Evolutionary conservation across 2,797 vertebrate species (phyloP), one percentile per base, ranked within the genome.

Genomic region (Ambastaia sidthimunki): DNA sequence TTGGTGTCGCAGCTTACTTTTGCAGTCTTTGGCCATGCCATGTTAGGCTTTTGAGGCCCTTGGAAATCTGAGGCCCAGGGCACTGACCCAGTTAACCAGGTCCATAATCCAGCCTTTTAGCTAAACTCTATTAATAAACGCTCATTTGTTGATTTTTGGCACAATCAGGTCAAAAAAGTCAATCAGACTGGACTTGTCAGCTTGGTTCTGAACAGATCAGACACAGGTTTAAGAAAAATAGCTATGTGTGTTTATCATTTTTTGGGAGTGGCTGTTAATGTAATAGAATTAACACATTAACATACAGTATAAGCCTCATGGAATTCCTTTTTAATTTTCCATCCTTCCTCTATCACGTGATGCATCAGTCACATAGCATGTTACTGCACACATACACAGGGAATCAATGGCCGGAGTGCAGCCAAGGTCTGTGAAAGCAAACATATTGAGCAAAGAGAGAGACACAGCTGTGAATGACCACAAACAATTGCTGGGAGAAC

Each of bases 381-480:
- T 74, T 73, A 84, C 84, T 66, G 86, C 86, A 71, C 57, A 4
- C 16, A 23, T 85, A 71, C 55, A 60, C 74, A 80, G 70, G 3
- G 0, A 63, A 83, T 87, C 74, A 31, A 80, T 85, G 74, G 71
- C 7, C 55, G 2, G 71, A 80, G 73, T 85, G 71, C 83, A 82
- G 76, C 71, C 85, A 72, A 71, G 59, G 50, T 41, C 47, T 63
- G 44, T 31, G 31, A 16, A 69, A 18, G 37, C 71, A 74, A 65
- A 74, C 76, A 37, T 80, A 85, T 80, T 80, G 87, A 85, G 76
- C 77, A 62, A 65, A 52, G 44, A 48, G 12, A 77, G 25, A 59
- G 66, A 62, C 55, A 52, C 15, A 18, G 57, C 76, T 78, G 16
- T 28, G 48, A 9, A 67, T 59, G 71, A 57, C 55, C 7, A 13